Base-by-base conservation (phyloP, 2,888 invertebrate genomes). In the Pecten maximus region DNA sequence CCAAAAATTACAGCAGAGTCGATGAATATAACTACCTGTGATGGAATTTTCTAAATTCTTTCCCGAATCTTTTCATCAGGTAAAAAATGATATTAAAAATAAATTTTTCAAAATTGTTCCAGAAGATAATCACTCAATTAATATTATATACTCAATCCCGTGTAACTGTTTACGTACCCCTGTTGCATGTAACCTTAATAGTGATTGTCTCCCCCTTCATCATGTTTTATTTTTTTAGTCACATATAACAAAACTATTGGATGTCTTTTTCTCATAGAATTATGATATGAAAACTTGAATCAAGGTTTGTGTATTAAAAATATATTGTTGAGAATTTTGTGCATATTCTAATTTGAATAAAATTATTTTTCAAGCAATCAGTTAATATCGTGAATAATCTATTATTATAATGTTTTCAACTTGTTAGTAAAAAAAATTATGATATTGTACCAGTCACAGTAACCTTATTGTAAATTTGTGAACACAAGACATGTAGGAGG, bases 391-490 rank as follows among this genome's bases (percentile, higher is more conserved):
- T 48, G 48, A 48, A 16, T 2, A 48, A 48, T 48, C 48, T 48
- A 4, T 48, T 15, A 48, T 16, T 48, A 48, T 48, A 12, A 10
- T 15, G n/a, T 48, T 16, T 15, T 48, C 16, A 10, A 16, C 10
- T 16, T 40, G 40, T 87, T 2, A 16, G 0, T 40, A 88, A 88
- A 44, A n/a, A n/a, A 0, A 23, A 88, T 40, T 88, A 19, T 2
- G 2, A 48, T 2, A 1, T 48, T 48, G 12, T 4, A 15, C 19
- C 2, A 54, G n/a, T 40, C 40, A 40, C 86, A 91, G n/a, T 90
- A 91, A 92, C 88, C 35, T 89, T 91, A 74, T 89, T 89, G 88
- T 90, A 40, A n/a, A n/a, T n/a, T n/a, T n/a, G 23, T 60, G 3
- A n/a, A 28, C 35, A 40, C 19, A n/a, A 28, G 87, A 39, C 19